Percentiles rank a stretch among this genome's conserved stretches.
phyloP scores from a whole-genome alignment of 2,888 invertebrate species.

The Cinara cedri region DNA sequence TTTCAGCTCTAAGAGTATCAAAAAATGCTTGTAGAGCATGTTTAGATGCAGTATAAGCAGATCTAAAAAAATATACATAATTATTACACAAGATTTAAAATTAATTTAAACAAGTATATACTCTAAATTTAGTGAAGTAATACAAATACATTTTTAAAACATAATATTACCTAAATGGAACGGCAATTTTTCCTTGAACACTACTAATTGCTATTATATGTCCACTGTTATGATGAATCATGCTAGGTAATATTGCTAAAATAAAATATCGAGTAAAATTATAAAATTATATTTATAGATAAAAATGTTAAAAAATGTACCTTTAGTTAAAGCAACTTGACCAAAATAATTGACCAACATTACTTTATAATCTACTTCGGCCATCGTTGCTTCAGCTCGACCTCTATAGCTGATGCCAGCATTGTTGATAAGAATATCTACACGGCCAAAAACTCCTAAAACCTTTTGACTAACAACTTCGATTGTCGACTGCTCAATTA shows the following conservation, averaged over 20 bases:
- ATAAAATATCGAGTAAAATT: conserved; percentile 22
- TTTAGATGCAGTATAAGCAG: conserved; percentile 90
- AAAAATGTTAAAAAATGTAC: conserved; percentile 64
- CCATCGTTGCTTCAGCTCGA: conserved; percentile 73
- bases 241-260: conserved; percentile 79
- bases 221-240: conserved; percentile 78
- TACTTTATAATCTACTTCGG: conserved; percentile 83
- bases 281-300: background rate
- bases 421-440: conserved; percentile 92
- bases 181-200: conserved; percentile 87
- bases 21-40: conserved; percentile 94
- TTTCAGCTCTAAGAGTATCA: conserved; percentile 88
- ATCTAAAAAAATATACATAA: conserved; percentile 65
- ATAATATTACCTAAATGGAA: conserved; percentile 72
- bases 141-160: background rate
- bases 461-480: conserved; percentile 65
- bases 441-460: conserved; percentile 72
- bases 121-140: background rate
- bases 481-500: conserved; percentile 60
- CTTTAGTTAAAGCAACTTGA: conserved; percentile 87
- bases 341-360: conserved; percentile 97
- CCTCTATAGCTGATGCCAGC: conserved; percentile 87
- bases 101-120: conserved; percentile 3
- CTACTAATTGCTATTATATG: conserved; percentile 89
- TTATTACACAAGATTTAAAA: conserved; percentile 9